Percentiles rank a stretch among this genome's conserved stretches.
phyloP scores from a whole-genome alignment of 2,888 invertebrate species.

The Epinotia brunnichana region DNA sequence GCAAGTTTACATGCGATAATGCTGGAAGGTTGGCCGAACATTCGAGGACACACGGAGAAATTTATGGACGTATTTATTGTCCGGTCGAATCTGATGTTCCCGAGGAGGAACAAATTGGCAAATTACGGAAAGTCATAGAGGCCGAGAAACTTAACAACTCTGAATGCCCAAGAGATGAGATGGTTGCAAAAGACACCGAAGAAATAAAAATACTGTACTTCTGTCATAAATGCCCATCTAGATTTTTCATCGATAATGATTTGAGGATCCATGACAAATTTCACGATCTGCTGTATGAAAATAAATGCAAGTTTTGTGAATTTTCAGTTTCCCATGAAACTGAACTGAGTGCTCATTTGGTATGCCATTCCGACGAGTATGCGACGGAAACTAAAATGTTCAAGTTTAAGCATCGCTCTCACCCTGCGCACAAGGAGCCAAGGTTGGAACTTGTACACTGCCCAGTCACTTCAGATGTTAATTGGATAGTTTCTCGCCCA shows the following conservation, averaged over 20 bases:
- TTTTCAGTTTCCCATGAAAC: slow-evolving; percentile 89
- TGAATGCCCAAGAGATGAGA: slow-evolving; percentile 64
- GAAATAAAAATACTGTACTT: slow-evolving; percentile 85
- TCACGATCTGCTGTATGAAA: slow-evolving; percentile 85
- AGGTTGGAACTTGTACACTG: slow-evolving; percentile 75
- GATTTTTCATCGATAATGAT: slow-evolving; percentile 90
- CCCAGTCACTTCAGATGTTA: slow-evolving; percentile 62
- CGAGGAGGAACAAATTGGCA: slow-evolving; percentile 86
- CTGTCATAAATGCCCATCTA: slow-evolving; percentile 92
- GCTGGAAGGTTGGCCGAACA: slow-evolving; percentile 88
- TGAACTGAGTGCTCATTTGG: slow-evolving; percentile 87
- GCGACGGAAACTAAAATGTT: slow-evolving; percentile 89
- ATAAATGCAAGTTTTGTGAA: slow-evolving; percentile 90
- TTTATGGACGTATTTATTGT: slow-evolving; percentile 88
- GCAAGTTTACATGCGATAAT: slow-evolving; percentile 90
- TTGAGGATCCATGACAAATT: slow-evolving; percentile 88
- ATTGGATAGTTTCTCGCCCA: slow-evolving; percentile 76
- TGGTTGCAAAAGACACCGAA: slow-evolving; percentile 55
- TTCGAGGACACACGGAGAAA: slow-evolving; percentile 89
- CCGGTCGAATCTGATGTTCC: slow-evolving; percentile 86
- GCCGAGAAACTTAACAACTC: slow-evolving; percentile 63
- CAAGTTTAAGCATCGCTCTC: slow-evolving; percentile 85
- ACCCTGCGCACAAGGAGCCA: slow-evolving; percentile 86
- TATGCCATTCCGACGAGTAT: slow-evolving; percentile 91
- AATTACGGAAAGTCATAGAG: slow-evolving; percentile 72